Evolutionary conservation across 2,113 vertebrate species (phyloP).

Genomic region (Euleptes europaea): DNA sequence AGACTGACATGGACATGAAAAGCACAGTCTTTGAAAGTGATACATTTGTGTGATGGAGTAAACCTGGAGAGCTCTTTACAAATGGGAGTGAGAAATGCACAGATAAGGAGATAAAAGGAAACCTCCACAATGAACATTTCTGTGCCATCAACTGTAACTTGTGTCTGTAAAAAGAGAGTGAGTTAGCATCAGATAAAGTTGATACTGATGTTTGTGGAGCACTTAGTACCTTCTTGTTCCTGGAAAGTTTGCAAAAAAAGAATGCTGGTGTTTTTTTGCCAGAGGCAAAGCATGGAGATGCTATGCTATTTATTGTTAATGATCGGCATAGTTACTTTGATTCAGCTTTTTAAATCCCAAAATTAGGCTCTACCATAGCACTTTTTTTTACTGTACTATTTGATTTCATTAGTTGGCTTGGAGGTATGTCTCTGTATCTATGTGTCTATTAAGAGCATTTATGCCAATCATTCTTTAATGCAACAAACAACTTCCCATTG

Average conservation of each 20-base stretch:
- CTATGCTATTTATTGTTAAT: conserved; percentile 6
- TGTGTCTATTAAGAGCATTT: neutral
- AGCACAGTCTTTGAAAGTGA: conserved; percentile 79
- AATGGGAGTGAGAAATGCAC: conserved; percentile 65
- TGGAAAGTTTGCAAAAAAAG: conserved; percentile 42
- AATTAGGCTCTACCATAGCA: conserved; percentile 1
- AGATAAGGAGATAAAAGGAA: conserved; percentile 71
- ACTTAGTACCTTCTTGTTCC: conserved; percentile 31
- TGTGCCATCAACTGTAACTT: conserved; percentile 57
- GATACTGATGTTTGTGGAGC: conserved; percentile 25
- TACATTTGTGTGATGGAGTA: conserved; percentile 71
- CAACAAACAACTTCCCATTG: neutral
- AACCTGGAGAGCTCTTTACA: conserved; percentile 56
- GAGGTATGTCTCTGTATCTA: conserved; percentile 8
- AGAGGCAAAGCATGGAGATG: conserved; percentile 8
- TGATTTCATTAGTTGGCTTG: conserved; percentile 22
- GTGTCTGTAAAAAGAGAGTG: conserved; percentile 28
- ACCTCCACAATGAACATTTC: conserved; percentile 38
- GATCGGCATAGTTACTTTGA: conserved; percentile 2
- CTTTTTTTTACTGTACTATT: conserved; percentile 33
- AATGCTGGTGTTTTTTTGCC: conserved; percentile 23
- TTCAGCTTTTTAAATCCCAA: neutral
- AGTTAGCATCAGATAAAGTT: conserved; percentile 57
- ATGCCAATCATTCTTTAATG: neutral
- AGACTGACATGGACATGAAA: conserved; percentile 71